phyloP scores from a whole-genome alignment of 2,888 invertebrate genomes.

The Sinodicranocentrus sp. region DNA sequence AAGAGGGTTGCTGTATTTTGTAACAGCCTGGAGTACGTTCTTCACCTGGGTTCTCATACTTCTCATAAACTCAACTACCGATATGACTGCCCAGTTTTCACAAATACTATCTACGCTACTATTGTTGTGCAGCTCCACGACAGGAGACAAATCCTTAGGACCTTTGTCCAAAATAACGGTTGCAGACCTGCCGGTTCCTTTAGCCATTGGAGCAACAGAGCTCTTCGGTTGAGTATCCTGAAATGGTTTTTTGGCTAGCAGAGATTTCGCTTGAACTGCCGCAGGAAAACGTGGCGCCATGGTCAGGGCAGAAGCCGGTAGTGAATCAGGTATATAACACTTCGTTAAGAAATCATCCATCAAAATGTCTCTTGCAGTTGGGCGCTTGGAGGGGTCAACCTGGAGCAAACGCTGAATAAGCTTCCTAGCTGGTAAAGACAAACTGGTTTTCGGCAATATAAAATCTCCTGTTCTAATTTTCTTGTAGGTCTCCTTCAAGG shows the following conservation, averaged over 20 bases:
- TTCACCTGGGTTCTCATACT: constrained; percentile 37
- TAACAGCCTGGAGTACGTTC: constrained; percentile 12
- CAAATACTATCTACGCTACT: neutral
- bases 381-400: constrained; percentile 89
- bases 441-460: constrained; percentile 83
- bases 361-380: constrained; percentile 87
- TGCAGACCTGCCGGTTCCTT: neutral
- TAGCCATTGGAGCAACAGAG: neutral
- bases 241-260: neutral
- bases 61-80: constrained; percentile 34
- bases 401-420: constrained; percentile 91
- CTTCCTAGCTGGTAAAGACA: constrained; percentile 78
- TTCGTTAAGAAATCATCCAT: constrained; percentile 86
- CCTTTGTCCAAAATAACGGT: neutral
- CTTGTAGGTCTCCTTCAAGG: constrained; percentile 95
- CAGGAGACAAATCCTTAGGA: too few species aligned
- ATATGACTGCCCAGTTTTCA: neutral
- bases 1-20: constrained; percentile 76
- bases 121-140: too few species aligned
- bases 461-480: constrained; percentile 98
- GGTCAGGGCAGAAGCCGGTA: constrained; percentile 96
- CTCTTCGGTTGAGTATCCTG: constrained; percentile 14
- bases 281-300: constrained; percentile 93
- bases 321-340: constrained; percentile 88
- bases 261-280: constrained; percentile 20